These are phyloP conservation scores for Phocides pigmalion DNA, from an alignment of 1,140 invertebrate genomes.

Conservation along the genomic window DNA sequence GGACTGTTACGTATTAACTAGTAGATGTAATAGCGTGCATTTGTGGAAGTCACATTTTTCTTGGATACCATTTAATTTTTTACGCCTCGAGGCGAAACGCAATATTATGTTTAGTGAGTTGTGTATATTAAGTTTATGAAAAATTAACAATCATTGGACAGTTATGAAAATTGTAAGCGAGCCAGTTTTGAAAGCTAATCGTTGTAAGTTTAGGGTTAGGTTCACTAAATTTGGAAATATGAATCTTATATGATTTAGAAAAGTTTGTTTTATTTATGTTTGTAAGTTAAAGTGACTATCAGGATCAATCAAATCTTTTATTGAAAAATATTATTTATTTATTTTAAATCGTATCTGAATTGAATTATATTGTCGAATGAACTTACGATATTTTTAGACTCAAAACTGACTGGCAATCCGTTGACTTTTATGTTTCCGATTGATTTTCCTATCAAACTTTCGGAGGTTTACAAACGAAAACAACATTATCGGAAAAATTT, in stretches of 20 bases:
- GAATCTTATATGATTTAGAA: too few species aligned
- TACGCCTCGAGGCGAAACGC: slow-evolving; percentile 62
- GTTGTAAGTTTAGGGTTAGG: neutral
- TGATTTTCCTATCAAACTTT: slow-evolving; percentile 83
- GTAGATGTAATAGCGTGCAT: slow-evolving; percentile 71
- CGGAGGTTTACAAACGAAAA: slow-evolving; percentile 79
- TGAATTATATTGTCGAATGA: too few species aligned
- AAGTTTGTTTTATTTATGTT: neutral
- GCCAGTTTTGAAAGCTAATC: slow-evolving; percentile 44
- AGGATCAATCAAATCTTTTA: too few species aligned
- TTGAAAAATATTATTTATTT: neutral
- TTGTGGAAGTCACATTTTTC: slow-evolving; percentile 72
- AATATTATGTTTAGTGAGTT: slow-evolving; percentile 69
- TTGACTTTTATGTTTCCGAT: slow-evolving; percentile 63
- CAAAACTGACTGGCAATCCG: slow-evolving; percentile 50
- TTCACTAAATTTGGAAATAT: neutral
- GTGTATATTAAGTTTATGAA: slow-evolving; percentile 58
- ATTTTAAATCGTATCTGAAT: too few species aligned
- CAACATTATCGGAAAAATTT: slow-evolving; percentile 73
- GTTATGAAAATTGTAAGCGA: slow-evolving; percentile 68
- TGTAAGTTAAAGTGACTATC: too few species aligned
- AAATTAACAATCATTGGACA: slow-evolving; percentile 70
- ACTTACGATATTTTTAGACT: slow-evolving; percentile 25
- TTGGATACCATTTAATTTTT: slow-evolving; percentile 68
- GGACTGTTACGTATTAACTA: slow-evolving; percentile 78